These are phyloP conservation scores for Penaeus indicus DNA, from an alignment of 1,140 invertebrate genomes.

Conservation along the genomic window DNA sequence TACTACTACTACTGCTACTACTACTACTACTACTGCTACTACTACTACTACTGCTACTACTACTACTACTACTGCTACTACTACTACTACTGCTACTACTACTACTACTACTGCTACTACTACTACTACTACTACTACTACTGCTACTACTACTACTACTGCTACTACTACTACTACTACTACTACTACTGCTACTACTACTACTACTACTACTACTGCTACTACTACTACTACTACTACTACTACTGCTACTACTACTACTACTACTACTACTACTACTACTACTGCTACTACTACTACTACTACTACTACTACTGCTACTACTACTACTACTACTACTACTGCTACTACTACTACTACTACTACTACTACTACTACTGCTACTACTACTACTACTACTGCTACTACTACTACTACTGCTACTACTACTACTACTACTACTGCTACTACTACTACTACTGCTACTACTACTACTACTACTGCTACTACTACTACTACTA, in stretches of 20 bases:
- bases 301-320: neutral
- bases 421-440: neutral
- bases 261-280: conserved; percentile 9
- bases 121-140: conserved; percentile 2
- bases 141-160: conserved; percentile 8
- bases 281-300: neutral
- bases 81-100: neutral
- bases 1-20: conserved; percentile 22
- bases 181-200: neutral
- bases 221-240: too few relatives aligned
- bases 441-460: conserved; percentile 9
- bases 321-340: conserved; percentile 13
- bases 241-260: too few relatives aligned
- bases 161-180: too few relatives aligned
- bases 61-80: neutral
- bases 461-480: too few relatives aligned
- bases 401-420: too few relatives aligned
- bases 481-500: neutral
- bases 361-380: neutral
- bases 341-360: neutral
- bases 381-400: conserved; percentile 17
- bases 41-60: too few relatives aligned
- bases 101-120: too few relatives aligned
- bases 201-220: conserved; percentile 1
- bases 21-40: neutral